Conservation (phyloP, 2,113 vertebrate genomes). For the Hassar affinis region DNA sequence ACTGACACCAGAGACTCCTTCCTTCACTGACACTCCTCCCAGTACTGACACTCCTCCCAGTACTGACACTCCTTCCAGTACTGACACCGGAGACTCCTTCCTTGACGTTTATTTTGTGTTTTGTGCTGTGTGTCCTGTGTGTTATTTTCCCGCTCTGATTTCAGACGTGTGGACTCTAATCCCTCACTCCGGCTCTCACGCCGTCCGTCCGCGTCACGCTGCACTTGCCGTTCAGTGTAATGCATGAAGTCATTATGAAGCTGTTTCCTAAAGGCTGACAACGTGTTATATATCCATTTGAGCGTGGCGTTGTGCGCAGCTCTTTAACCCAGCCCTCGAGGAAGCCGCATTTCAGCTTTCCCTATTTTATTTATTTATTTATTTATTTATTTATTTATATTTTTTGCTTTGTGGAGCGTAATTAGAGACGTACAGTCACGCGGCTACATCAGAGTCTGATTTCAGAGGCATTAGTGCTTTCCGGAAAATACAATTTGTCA, state of each 20-base stretch:
- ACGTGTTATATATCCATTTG: background rate
- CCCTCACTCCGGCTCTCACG: background rate
- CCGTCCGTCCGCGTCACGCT: background rate
- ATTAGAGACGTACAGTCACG: background rate
- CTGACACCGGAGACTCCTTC: too few relatives aligned
- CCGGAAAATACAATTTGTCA: conserved; percentile 1
- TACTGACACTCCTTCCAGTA: background rate
- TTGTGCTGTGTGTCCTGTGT: background rate
- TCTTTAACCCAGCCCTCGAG: conserved; percentile 14
- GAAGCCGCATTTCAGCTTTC: background rate
- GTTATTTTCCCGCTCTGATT: background rate
- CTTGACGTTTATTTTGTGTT: background rate
- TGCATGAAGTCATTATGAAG: conserved; percentile 5
- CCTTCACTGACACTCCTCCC: too few relatives aligned
- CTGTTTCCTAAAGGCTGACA: conserved; percentile 3
- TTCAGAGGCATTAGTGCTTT: conserved; percentile 4
- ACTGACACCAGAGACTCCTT: too few relatives aligned
- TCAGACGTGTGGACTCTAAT: background rate
- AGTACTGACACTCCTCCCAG: background rate
- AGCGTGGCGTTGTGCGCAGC: background rate
- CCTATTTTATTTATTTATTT: too few relatives aligned
- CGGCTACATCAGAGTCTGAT: conserved; percentile 2
- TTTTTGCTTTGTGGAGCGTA: background rate
- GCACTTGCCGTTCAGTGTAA: background rate
- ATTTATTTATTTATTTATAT: too few relatives aligned